Base-by-base conservation (phyloP, 2,888 invertebrate genomes). In the Phortica okadai region DNA sequence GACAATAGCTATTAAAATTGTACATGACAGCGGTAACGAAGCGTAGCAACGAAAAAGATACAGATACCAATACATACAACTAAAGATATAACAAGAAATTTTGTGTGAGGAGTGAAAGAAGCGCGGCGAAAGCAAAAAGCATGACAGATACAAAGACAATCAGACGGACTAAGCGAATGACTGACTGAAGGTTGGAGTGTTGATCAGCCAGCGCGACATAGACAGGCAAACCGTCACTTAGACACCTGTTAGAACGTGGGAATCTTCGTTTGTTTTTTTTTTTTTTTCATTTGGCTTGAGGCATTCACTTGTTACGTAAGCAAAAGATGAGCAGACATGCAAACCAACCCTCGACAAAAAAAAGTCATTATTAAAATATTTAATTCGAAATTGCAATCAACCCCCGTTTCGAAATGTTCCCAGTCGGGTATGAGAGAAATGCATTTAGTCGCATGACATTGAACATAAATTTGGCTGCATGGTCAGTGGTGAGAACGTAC, bases 241-340 rank as follows among this genome's bases (percentile, higher is more conserved):
- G 11, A 58, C 78, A 76, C 64, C 75, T 77, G 77, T 78, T 78
- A 77, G 75, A 81, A 73, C 78, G 78, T 80, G 80, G 75, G 80
- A 80, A 79, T 70, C 59, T 76, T 77, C 74, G 58, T 16, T 50
- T 33, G 45, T 44, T 69, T 69, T n/a, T 21, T 44, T 69, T 69
- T n/a, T 21, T n/a, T 42, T 10, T 6, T 11, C 16, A 10, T 16
- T 8, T 41, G 1, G 41, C 21, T 16, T 41, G 41, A 66, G 11
- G 33, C 41, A 66, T 67, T 21, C 25, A 54, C 62, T 54, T 16
- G 25, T 58, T 56, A 50, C 66, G 54, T 56, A 25, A 66, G 16
- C 44, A 69, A 58, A 56, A 70, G 25, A 70, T 21, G 70, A 11
- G 70, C 6, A 45, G 25, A 11, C 56, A 69, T 14, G n/a, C 69